Conservation (phyloP, 1,140 invertebrate species). For the Anadara kagoshimensis region DNA sequence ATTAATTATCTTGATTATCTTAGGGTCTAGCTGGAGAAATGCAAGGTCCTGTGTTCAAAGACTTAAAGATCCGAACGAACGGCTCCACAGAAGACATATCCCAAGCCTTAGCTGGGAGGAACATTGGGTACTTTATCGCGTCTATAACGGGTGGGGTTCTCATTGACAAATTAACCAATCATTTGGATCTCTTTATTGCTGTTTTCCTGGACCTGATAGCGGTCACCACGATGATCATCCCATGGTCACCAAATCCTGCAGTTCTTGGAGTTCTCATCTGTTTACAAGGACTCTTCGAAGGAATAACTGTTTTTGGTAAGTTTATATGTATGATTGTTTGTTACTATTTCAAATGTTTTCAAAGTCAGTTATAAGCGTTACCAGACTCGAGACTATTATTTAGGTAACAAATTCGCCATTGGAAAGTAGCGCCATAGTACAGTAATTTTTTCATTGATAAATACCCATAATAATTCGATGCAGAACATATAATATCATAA, state of each 20-base stretch:
- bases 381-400: too few relatives aligned
- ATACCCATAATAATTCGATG: too few relatives aligned
- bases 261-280: slow-evolving; percentile 32
- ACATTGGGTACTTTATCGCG: slow-evolving; percentile 35
- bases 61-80: slow-evolving; percentile 12
- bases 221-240: slow-evolving; percentile 25
- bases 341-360: too few relatives aligned
- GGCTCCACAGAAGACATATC: slow-evolving; percentile 8
- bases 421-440: too few relatives aligned
- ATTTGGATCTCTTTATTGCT: slow-evolving; percentile 38
- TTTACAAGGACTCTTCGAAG: slow-evolving; percentile 39
- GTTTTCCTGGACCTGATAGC: slow-evolving; percentile 22
- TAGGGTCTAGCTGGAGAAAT: slow-evolving; percentile 10
- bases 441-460: too few relatives aligned
- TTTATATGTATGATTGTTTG: too few relatives aligned
- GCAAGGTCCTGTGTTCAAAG: slow-evolving; percentile 10
- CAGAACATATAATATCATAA: too few relatives aligned
- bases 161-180: slow-evolving; percentile 25
- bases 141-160: slow-evolving; percentile 31
- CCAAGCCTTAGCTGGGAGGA: slow-evolving; percentile 12
- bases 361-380: too few relatives aligned
- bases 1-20: too few relatives aligned
- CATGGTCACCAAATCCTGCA: slow-evolving; percentile 8
- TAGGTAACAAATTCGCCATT: too few relatives aligned
- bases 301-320: slow-evolving; percentile 43